Evolutionary conservation across 1,140 invertebrate species (phyloP).

Genomic region (Elymnias hypermnestra): DNA sequence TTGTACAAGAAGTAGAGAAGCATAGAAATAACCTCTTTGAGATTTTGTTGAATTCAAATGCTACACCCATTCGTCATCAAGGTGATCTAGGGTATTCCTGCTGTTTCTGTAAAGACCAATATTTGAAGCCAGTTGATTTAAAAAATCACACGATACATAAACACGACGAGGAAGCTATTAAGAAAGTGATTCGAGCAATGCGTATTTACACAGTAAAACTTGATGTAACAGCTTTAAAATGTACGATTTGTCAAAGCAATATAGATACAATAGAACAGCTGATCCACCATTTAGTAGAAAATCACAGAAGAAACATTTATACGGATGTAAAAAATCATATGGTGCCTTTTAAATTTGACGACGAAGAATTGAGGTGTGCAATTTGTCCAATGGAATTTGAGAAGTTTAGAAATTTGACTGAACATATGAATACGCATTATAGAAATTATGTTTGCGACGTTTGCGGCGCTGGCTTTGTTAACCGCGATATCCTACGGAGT

Average conservation of each 20-base stretch:
- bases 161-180: conserved; percentile 19
- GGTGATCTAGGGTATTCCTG: conserved; percentile 31
- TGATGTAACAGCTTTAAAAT: conserved; percentile 32
- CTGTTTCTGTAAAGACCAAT: conserved; percentile 31
- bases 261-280: conserved; percentile 13
- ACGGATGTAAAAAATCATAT: conserved; percentile 28
- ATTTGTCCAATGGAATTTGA: conserved; percentile 8
- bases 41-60: conserved; percentile 38
- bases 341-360: conserved; percentile 37
- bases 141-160: conserved; percentile 29
- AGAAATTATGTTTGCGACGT: conserved; percentile 23
- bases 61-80: conserved; percentile 36
- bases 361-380: conserved; percentile 16
- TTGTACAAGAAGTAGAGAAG: conserved; percentile 14
- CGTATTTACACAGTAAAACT: conserved; percentile 26
- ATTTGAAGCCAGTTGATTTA: conserved; percentile 23
- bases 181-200: conserved; percentile 10
- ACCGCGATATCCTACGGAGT: conserved; percentile 4
- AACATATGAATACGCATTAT: conserved; percentile 23
- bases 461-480: conserved; percentile 17
- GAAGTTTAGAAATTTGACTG: conserved; percentile 9
- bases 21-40: conserved; percentile 29
- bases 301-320: conserved; percentile 24
- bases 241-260: conserved; percentile 20
- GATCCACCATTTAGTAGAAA: conserved; percentile 22